Evolutionary conservation across 2,888 invertebrate genomes (phyloP).

Genomic region (Ariolimax columbianus): DNA sequence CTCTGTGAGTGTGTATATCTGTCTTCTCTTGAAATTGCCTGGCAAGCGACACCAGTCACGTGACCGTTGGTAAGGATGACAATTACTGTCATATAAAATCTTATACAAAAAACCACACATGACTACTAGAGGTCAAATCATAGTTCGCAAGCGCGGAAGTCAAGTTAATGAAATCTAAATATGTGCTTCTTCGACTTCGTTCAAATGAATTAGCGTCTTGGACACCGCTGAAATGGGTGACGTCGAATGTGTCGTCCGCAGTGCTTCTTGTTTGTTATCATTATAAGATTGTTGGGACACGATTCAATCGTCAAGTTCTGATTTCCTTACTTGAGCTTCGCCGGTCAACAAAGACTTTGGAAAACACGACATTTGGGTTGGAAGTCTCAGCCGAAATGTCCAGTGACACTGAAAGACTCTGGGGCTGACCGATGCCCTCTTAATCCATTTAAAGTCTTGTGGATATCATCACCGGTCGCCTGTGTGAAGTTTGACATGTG

Average conservation of each 20-base stretch:
- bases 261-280: background rate
- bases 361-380: background rate
- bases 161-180: conserved; percentile 31
- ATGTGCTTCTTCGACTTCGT: background rate
- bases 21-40: background rate
- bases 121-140: background rate
- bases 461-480: background rate
- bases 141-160: background rate
- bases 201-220: conserved; percentile 3
- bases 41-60: background rate
- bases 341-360: background rate
- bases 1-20: background rate
- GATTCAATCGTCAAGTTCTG: background rate
- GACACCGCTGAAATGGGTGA: background rate
- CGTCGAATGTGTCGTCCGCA: background rate
- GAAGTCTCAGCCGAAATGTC: background rate
- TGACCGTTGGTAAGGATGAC: background rate
- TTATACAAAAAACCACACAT: background rate
- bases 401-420: background rate
- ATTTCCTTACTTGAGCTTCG: background rate
- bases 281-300: background rate
- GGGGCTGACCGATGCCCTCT: background rate
- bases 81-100: background rate
- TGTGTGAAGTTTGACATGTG: background rate
- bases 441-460: background rate